Evolutionary conservation across 2,888 invertebrate species (phyloP), one percentile per base, ranked within the genome.

Genomic region (Lepidochitona cinerea): DNA sequence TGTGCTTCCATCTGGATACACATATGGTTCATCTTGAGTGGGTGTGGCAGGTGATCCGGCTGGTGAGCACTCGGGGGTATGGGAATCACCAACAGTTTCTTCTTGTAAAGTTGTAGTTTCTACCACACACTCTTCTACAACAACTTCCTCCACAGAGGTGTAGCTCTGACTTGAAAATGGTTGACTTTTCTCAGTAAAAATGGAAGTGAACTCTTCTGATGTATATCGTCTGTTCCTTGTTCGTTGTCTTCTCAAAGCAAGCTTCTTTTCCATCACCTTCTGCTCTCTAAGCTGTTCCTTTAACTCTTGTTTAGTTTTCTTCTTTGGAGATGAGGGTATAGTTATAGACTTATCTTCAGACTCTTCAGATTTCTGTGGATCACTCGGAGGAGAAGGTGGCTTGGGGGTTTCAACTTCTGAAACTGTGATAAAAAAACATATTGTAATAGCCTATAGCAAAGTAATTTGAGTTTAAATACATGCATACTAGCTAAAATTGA

Each of bases 141-240:
- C 73, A 75, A 77, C 74, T n/a, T 72, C 72, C 37, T 41, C 52
- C 37, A 65, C 65, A n/a, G 75, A 73, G 26, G 77, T 53, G 33
- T 81, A 80, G 67, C 75, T 82, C 73, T 81, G 80, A 71, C 81
- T 83, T 29, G 80, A 80, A 66, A 78, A 81, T 1, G 81, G 79
- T 53, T 79, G 73, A 9, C 76, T 75, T 54, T 84, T 80, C 75
- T 85, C 83, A 12, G 84, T 87, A 75, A 89, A 90, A 29, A 90
- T 88, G 2, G 90, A 89, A 18, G 87, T 85, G 78, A 89, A 91
- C 73, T 91, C 91, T 69, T 88, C 89, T 0, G 90, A 90, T 36
- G 87, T 81, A 76, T 90, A 91, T 75, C 88, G 85, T 59, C 82
- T 86, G 79, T 90, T 91, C 33, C 89, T 75, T 18, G 89, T 90